A percentile compares a stretch with the other conserved stretches of the same genome.
Conservation (phyloP, 2,113 vertebrate genomes). For the Oreochromis tanganicae region DNA sequence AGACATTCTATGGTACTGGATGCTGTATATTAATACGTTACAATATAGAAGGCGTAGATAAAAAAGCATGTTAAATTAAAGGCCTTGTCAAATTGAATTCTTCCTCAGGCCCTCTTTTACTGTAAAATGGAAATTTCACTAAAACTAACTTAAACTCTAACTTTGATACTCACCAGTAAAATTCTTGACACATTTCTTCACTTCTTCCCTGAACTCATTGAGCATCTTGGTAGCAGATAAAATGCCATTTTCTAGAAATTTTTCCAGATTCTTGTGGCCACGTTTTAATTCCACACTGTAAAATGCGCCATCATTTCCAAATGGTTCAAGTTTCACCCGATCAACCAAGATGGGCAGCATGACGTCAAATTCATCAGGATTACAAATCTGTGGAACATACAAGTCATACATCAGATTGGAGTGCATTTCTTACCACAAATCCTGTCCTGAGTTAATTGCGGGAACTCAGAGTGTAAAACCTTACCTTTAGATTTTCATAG, state of each 20-base stretch:
- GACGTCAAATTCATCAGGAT: conserved; percentile 68
- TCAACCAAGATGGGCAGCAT: conserved; percentile 54
- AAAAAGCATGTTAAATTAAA: neutral
- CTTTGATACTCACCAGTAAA: neutral
- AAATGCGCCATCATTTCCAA: conserved; percentile 40
- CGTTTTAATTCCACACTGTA: conserved; percentile 60
- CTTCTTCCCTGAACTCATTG: conserved; percentile 41
- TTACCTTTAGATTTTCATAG: conserved; percentile 70
- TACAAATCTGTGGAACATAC: conserved; percentile 42
- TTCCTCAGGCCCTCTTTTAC: neutral
- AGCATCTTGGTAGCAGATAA: conserved; percentile 57
- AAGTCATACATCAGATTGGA: neutral
- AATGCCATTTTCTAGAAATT: conserved; percentile 1
- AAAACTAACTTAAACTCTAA: neutral
- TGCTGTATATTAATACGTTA: accelerated
- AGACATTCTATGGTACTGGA: neutral
- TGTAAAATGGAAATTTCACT: accelerated
- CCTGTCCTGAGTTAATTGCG: neutral
- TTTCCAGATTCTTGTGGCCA: neutral
- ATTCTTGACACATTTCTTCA: conserved; percentile 17
- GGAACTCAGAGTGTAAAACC: neutral
- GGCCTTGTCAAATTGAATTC: neutral
- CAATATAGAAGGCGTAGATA: accelerated
- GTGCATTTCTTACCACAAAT: neutral
- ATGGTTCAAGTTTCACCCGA: conserved; percentile 5